Evolutionary conservation across 2,888 invertebrate species (phyloP).

Genomic region (Lagria hirta): DNA sequence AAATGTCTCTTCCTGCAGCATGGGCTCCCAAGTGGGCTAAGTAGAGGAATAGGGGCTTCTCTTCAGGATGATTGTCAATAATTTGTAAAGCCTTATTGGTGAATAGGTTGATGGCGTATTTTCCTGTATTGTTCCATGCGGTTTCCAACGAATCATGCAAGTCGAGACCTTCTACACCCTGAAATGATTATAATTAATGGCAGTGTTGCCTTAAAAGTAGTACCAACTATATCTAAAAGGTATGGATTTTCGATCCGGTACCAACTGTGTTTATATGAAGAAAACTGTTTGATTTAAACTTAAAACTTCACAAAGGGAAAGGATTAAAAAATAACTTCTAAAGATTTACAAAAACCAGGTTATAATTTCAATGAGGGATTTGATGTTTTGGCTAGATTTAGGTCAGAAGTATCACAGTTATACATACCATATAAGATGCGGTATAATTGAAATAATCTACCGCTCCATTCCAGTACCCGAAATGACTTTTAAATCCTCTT

Average conservation of each 20-base stretch:
- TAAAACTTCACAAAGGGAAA: too few species aligned
- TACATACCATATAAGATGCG: too few species aligned
- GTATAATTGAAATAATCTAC: constrained; percentile 73
- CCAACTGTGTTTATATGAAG: too few species aligned
- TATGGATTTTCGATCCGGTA: too few species aligned
- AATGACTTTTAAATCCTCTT: constrained; percentile 78
- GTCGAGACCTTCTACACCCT: constrained; percentile 52
- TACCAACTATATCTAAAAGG: not conserved
- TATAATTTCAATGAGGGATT: too few species aligned
- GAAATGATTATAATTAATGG: not conserved
- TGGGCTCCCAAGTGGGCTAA: constrained; percentile 72
- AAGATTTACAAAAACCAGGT: too few species aligned
- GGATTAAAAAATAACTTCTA: too few species aligned
- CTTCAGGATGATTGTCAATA: constrained; percentile 60
- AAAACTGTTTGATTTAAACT: too few species aligned
- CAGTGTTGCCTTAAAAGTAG: not conserved
- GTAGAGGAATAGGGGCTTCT: constrained; percentile 73
- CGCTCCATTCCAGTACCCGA: constrained; percentile 81
- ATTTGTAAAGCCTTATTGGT: constrained; percentile 65
- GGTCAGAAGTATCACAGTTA: too few species aligned
- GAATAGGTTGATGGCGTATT: constrained; percentile 72
- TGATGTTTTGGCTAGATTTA: too few species aligned
- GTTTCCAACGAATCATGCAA: constrained; percentile 49
- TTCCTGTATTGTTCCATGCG: constrained; percentile 57
- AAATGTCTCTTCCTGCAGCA: constrained; percentile 55